These are phyloP conservation scores for Malacosoma neustria DNA, from an alignment of 2,888 invertebrate genomes.

Conservation along the genomic window DNA sequence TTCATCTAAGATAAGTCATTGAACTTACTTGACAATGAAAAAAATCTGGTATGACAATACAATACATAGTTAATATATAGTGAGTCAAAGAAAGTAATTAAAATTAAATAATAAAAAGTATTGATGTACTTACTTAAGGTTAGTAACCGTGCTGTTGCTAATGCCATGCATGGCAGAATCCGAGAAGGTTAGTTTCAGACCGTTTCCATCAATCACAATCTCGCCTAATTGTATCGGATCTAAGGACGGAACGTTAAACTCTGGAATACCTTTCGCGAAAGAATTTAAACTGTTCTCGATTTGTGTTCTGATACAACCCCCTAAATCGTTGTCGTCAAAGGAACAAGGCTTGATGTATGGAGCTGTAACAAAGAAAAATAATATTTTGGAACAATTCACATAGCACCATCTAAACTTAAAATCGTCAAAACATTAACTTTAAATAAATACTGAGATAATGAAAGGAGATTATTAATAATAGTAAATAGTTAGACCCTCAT, in stretches of 20 bases:
- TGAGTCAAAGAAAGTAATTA: no score
- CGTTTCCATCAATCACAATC: conserved; percentile 48
- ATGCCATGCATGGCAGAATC: conserved; percentile 48
- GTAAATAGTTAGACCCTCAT: no score
- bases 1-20: no score
- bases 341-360: conserved; percentile 49
- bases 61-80: no score
- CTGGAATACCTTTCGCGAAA: conserved; percentile 53
- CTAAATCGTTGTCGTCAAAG: conserved; percentile 25
- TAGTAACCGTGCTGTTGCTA: conserved; percentile 29
- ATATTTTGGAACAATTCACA: no score
- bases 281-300: conserved; percentile 34
- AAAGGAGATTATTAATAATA: no score
- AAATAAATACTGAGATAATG: no score
- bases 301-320: conserved; percentile 39
- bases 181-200: conserved; percentile 42
- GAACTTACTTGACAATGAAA: no score
- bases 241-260: conserved; percentile 44
- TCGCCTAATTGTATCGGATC: conserved; percentile 53
- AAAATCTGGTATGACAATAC: no score
- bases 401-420: no score
- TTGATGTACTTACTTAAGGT: conserved; percentile 50
- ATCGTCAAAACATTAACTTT: no score
- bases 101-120: no score
- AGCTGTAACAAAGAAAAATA: conserved; percentile 51